Evolutionary conservation across 2,797 vertebrate species (phyloP).

Genomic region (Coregonus sp.): DNA sequence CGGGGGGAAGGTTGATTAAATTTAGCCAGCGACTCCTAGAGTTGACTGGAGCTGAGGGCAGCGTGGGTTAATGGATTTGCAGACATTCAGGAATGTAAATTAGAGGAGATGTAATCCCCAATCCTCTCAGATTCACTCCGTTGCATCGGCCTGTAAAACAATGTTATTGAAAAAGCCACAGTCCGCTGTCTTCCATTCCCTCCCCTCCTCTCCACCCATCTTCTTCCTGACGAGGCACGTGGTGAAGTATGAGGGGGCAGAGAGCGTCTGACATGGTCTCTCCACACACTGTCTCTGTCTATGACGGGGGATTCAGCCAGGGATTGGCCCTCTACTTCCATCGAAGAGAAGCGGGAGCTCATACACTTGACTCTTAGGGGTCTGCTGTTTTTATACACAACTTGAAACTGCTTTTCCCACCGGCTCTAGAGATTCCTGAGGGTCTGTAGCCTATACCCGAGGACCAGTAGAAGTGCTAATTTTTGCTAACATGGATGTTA

Average conservation of each 20-base stretch:
- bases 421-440: not conserved
- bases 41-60: constrained; percentile 40
- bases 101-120: constrained; percentile 65
- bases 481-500: not conserved
- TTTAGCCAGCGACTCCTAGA: constrained; percentile 32
- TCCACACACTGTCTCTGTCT: not conserved
- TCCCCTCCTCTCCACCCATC: not conserved
- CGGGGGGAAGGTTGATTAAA: constrained; percentile 40
- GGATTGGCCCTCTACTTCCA: not conserved
- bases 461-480: not conserved
- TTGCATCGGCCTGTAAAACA: constrained; percentile 22
- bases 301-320: not conserved
- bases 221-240: not conserved
- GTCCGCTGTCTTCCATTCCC: constrained; percentile 11
- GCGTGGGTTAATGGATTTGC: constrained; percentile 70
- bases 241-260: not conserved
- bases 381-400: not conserved
- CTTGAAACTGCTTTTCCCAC: not conserved
- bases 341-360: not conserved
- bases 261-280: constrained; percentile 1
- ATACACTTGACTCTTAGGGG: not conserved
- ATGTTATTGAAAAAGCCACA: constrained; percentile 37
- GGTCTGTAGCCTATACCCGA: not conserved
- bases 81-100: constrained; percentile 72
- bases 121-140: constrained; percentile 43